A percentile compares a stretch with the other conserved stretches of the same genome.
Evolutionary conservation across 2,888 invertebrate species (phyloP).

Genomic region (Apocheima hispidaria): DNA sequence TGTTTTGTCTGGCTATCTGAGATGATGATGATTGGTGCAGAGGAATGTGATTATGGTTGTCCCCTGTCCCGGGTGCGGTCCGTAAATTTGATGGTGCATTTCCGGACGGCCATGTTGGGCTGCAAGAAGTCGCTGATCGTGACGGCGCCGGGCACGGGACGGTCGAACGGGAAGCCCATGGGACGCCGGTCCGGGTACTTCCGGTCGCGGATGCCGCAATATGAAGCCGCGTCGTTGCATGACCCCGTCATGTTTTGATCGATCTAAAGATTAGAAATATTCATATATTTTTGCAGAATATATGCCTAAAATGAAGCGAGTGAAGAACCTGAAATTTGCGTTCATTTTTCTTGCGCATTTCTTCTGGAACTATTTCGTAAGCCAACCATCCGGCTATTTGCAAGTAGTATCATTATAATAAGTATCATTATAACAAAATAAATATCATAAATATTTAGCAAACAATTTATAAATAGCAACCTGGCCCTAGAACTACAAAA

Average conservation of each 20-base stretch:
- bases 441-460: no score
- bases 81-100: slow-evolving; percentile 86
- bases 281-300: neutral
- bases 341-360: no score
- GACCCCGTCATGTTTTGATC: slow-evolving; percentile 81
- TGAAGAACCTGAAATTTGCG: neutral
- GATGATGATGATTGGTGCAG: neutral
- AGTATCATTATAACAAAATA: no score
- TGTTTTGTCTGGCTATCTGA: neutral
- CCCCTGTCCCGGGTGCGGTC: slow-evolving; percentile 79
- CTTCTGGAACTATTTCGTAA: no score
- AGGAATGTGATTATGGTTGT: neutral
- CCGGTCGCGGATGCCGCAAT: slow-evolving; percentile 89
- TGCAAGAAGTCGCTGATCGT: slow-evolving; percentile 89
- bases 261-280: slow-evolving; percentile 60
- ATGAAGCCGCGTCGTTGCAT: slow-evolving; percentile 89
- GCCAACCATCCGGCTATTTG: no score
- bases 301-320: neutral
- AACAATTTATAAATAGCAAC: no score
- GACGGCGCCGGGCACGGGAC: slow-evolving; percentile 86
- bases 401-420: no score
- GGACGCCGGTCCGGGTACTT: slow-evolving; percentile 88
- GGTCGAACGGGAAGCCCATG: slow-evolving; percentile 94
- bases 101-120: slow-evolving; percentile 89
- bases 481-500: no score